Evolutionary conservation across 37 sponge, comb jelly and placozoan species (phyloP).

Genomic region (Theonella swinhoei): DNA sequence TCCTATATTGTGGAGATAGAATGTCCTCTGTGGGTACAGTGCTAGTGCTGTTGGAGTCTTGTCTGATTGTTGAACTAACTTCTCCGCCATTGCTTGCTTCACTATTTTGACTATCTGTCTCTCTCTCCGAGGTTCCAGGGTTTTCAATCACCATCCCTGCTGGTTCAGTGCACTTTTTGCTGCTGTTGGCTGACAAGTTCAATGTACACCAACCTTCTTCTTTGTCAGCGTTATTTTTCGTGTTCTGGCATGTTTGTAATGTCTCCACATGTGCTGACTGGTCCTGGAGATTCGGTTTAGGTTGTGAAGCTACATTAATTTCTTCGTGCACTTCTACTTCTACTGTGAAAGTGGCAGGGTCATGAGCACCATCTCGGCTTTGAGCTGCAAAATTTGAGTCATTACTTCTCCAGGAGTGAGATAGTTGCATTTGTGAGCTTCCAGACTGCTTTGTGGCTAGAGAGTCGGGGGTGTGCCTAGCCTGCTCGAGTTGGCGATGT

Average conservation of each 20-base stretch:
- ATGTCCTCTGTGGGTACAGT: too few relatives aligned
- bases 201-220: too few relatives aligned
- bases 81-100: too few relatives aligned
- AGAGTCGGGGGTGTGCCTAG: not conserved
- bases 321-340: not conserved
- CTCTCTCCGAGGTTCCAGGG: not conserved
- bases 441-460: not conserved
- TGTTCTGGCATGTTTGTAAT: not conserved
- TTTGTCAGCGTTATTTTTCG: not conserved
- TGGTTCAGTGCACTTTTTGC: too few relatives aligned
- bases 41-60: too few relatives aligned
- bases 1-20: not conserved
- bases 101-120: not conserved
- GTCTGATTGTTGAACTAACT: too few relatives aligned
- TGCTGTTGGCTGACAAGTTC: too few relatives aligned
- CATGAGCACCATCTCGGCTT: too few relatives aligned
- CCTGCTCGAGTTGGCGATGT: not conserved
- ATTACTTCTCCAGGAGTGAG: not conserved
- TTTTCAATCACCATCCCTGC: too few relatives aligned
- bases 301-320: not conserved
- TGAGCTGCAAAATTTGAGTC: too few relatives aligned
- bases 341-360: not conserved
- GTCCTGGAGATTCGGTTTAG: too few relatives aligned
- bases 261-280: too few relatives aligned
- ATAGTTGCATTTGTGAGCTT: not conserved